Percentiles rank a stretch among this genome's conserved stretches.
Evolutionary conservation across 2,113 vertebrate species (phyloP).

Genomic region (Dipodomys stephensi): DNA sequence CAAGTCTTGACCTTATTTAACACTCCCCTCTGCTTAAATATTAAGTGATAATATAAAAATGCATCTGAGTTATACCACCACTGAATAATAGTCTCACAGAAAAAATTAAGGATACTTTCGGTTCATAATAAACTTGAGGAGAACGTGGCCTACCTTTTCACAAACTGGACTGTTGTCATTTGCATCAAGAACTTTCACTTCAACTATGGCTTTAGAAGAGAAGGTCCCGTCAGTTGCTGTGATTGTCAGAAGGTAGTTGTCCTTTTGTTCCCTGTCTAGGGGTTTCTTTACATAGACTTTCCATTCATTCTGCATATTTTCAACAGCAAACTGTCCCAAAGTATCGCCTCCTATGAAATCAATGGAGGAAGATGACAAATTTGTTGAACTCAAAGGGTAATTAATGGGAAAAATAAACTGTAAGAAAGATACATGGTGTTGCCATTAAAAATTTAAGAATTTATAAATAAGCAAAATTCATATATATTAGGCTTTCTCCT

Average conservation of each 20-base stretch:
- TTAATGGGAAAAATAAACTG: neutral
- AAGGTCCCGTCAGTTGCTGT: constrained; percentile 97
- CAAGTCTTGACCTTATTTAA: neutral
- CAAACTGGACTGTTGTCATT: constrained; percentile 98
- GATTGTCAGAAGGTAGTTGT: constrained; percentile 97
- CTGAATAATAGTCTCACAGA: rapidly evolving
- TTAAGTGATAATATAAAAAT: neutral
- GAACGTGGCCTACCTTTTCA: constrained; percentile 91
- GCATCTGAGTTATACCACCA: neutral
- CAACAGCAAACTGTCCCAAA: constrained; percentile 95
- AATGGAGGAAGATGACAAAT: constrained; percentile 58
- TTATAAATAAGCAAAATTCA: neutral
- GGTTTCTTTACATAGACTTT: constrained; percentile 97
- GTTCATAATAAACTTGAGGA: neutral
- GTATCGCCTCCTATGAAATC: constrained; percentile 93
- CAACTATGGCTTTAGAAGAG: constrained; percentile 94
- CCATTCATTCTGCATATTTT: constrained; percentile 96
- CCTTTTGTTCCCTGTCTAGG: constrained; percentile 95
- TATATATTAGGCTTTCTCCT: neutral
- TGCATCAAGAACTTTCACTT: constrained; percentile 98
- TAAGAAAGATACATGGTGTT: neutral
- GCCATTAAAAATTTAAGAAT: neutral
- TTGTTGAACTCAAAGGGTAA: neutral
- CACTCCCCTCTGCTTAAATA: neutral
- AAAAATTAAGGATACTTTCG: neutral